Evolutionary conservation across 1,140 invertebrate genomes (phyloP).

Genomic region (Lordiphosa collinella): DNA sequence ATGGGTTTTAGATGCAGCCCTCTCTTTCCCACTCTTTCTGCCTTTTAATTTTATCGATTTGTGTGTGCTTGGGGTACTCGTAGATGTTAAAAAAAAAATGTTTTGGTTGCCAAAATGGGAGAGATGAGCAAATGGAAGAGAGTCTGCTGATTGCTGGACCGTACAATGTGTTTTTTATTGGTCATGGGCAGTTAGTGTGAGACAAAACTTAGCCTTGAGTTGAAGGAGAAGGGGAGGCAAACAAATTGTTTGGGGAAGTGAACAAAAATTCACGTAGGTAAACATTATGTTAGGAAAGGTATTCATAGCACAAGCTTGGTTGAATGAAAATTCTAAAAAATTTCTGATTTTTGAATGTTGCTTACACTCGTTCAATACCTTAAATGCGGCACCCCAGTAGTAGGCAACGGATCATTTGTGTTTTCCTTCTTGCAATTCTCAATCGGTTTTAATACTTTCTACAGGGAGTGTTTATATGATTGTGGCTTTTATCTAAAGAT

Average conservation of each 20-base stretch:
- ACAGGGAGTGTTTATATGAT: too few species aligned
- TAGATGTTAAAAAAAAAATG: conserved; percentile 17
- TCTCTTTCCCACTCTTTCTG: conserved; percentile 9
- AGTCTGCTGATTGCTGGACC: conserved; percentile 25
- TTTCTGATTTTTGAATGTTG: too few species aligned
- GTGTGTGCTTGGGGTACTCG: conserved; percentile 17
- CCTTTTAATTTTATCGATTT: conserved; percentile 68
- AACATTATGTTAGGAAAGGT: neutral
- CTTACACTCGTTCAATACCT: too few species aligned
- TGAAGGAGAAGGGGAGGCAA: neutral
- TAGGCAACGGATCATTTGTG: too few species aligned
- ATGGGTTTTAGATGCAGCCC: conserved; percentile 13
- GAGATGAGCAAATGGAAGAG: conserved; percentile 15
- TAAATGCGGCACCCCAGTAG: too few species aligned
- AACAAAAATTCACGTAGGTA: neutral
- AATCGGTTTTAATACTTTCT: too few species aligned
- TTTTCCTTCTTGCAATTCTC: too few species aligned
- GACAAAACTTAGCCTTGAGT: neutral
- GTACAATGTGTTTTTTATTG: conserved; percentile 67
- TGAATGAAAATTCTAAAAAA: too few species aligned
- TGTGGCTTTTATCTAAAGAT: too few species aligned
- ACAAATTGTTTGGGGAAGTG: neutral
- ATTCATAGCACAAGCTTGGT: too few species aligned
- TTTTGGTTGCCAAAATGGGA: conserved; percentile 33
- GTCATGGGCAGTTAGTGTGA: conserved; percentile 41